Evolutionary conservation across 2,113 vertebrate genomes (phyloP), one percentile per base, ranked within the genome.

Genomic region (Egretta garzetta): DNA sequence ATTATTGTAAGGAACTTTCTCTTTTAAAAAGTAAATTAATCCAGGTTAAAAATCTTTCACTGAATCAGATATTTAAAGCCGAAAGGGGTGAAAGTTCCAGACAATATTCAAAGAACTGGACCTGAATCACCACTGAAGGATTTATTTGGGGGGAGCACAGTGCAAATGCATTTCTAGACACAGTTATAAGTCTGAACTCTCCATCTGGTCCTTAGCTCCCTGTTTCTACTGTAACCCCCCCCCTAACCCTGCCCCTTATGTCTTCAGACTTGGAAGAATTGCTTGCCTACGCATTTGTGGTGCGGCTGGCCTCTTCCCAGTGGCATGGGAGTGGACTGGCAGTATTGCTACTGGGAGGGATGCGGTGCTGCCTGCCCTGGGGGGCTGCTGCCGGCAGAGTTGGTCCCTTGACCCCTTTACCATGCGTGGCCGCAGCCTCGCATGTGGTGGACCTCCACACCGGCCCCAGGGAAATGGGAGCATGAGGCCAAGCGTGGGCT

Each of bases 381-480:
- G 22, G n/a, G 14, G 3, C 18, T 68, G 21, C 47, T 75, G 39
- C n/a, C 37, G 32, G 17, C 45, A 33, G 33, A 76, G 24, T 30
- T 22, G 32, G 6, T 35, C 63, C 18, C 21, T 22, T 32, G 19
- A 55, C n/a, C 24, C 8, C 12, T 66, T n/a, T 59, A 20, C 12
- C 3, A 1, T 66, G 43, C 24, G 23, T 3, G 1, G 28, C 32
- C 68, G 17, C 37, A 41, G 68, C n/a, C 53, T 60, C 2, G 1
- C 1, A 0, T 0, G 1, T 33, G 15, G 23, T 11, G 3, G 37
- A n/a, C 20, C 16, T 45, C 45, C 23, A 33, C 45, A 24, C 7
- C 14, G 52, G 50, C 50, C 16, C 32, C 50, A 28, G 23, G 35
- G 47, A 30, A 63, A 30, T 2, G 30, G n/a, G 19, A 32, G 8